Conservation (phyloP, 1,140 invertebrate genomes). For the Hetaerina americana region DNA sequence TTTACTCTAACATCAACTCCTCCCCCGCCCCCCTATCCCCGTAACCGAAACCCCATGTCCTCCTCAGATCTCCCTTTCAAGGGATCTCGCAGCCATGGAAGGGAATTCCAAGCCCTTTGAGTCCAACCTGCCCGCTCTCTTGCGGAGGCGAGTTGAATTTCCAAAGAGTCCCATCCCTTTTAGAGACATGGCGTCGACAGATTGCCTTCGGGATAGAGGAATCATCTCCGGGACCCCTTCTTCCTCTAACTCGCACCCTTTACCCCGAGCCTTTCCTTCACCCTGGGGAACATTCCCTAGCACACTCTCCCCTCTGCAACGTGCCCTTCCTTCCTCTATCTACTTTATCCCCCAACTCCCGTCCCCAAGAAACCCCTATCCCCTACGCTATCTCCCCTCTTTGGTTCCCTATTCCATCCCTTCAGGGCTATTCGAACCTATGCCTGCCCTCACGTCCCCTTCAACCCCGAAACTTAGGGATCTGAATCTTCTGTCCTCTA, state of each 20-base stretch:
- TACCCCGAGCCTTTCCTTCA: background rate
- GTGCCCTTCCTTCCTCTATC: background rate
- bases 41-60: no score
- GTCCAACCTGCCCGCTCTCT: background rate
- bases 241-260: no score
- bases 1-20: no score
- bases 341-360: background rate
- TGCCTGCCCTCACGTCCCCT: background rate
- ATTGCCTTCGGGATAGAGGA: background rate
- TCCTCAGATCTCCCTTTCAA: background rate
- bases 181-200: background rate
- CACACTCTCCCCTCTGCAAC: background rate
- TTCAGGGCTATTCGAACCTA: background rate
- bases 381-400: background rate
- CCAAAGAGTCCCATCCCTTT: background rate
- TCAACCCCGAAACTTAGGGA: background rate
- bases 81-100: background rate
- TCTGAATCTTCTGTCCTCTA: no score
- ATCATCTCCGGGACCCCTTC: background rate
- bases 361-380: no score
- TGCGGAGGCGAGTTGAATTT: background rate
- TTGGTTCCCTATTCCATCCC: background rate
- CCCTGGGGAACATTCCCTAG: background rate
- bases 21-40: no score
- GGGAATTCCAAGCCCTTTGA: background rate